Percentiles rank a stretch among this genome's conserved stretches.
Evolutionary conservation across 2,888 invertebrate genomes (phyloP).

Genomic region (Leistus spinibarbis): DNA sequence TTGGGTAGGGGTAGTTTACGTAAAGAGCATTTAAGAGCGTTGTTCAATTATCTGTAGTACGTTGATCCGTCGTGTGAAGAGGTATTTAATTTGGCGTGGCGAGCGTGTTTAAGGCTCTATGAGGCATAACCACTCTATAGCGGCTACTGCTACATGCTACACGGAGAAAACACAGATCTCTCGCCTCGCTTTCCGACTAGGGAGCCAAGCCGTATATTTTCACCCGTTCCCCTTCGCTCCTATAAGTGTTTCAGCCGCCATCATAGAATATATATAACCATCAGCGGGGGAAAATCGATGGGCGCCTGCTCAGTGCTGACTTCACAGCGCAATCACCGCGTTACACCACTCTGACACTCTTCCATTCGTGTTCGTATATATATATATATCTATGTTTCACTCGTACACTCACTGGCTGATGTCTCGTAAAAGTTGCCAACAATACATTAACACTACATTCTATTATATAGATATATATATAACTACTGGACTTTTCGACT

Average conservation of each 20-base stretch:
- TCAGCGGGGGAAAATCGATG: not conserved
- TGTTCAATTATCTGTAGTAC: not conserved
- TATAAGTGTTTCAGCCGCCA: not conserved
- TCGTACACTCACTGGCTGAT: not conserved
- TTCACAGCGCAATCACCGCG: not conserved
- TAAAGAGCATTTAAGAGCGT: not conserved
- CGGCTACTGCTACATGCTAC: not conserved
- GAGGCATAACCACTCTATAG: not conserved
- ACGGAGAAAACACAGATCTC: not conserved
- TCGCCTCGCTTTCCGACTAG: not conserved
- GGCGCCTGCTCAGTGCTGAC: not conserved
- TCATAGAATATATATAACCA: not conserved
- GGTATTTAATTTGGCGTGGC: not conserved
- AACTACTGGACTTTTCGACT: not conserved
- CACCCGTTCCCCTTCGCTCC: not conserved
- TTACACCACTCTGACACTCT: not conserved
- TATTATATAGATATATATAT: not conserved
- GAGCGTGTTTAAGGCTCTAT: not conserved
- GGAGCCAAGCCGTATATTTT: not conserved
- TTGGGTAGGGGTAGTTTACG: not conserved
- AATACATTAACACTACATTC: not conserved
- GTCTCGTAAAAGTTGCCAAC: not conserved
- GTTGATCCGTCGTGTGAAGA: not conserved
- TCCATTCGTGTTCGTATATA: not conserved
- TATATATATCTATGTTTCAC: not conserved